Conservation (phyloP, 2,113 vertebrate species). For the Misgurnus anguillicaudatus region DNA sequence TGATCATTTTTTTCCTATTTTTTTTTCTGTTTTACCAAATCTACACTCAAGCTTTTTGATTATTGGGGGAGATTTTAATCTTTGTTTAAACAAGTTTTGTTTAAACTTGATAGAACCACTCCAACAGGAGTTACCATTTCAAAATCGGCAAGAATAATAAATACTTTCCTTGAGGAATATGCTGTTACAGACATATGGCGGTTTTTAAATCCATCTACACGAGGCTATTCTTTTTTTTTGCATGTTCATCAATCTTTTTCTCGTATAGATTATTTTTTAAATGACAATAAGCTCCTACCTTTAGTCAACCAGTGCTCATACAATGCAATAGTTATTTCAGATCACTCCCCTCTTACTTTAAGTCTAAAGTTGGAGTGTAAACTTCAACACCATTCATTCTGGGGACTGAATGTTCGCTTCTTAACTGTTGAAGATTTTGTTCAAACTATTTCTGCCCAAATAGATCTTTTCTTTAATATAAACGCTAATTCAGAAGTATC, state of each 20-base stretch:
- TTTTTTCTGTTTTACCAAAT: background rate
- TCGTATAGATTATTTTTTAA: background rate
- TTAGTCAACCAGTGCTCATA: background rate
- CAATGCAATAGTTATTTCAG: background rate
- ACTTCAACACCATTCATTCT: background rate
- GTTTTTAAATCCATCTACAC: background rate
- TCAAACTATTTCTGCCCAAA: background rate
- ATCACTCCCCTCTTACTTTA: background rate
- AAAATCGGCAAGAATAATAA: no score
- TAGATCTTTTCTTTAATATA: background rate
- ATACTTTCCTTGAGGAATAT: no score
- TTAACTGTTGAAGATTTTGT: background rate
- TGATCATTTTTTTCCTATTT: background rate
- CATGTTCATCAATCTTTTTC: background rate
- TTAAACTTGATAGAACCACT: background rate
- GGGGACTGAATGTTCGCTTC: background rate
- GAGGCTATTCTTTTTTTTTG: background rate
- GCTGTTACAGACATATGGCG: background rate
- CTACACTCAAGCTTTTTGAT: background rate
- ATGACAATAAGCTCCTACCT: background rate
- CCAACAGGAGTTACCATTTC: background rate
- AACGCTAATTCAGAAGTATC: background rate
- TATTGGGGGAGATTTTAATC: background rate
- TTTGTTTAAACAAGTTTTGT: background rate
- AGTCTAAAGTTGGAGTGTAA: background rate